Evolutionary conservation across 1,140 invertebrate species (phyloP), one percentile per base, ranked within the genome.

Genomic region (Ceratitis capitata): DNA sequence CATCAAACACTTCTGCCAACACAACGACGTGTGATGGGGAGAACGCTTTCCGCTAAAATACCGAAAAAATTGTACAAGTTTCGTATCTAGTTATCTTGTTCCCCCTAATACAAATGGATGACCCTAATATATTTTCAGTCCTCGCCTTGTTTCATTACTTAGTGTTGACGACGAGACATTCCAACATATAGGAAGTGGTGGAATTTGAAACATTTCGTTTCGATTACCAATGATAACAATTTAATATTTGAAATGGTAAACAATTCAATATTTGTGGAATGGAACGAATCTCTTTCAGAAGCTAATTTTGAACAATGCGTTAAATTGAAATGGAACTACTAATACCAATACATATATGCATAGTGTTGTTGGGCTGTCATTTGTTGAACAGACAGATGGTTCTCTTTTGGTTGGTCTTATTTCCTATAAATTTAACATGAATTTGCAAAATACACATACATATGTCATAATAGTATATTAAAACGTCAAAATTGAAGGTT

Each of bases 191-290:
- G 29, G 61, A 69, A 39, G n/a, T 69, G 35, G 7, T 0, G 26
- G 26, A n/a, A 69, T 35, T 35, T 69, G 61, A 39, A 69, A 69
- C 32, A 69, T 69, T 35, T 69, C 61, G 61, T 69, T 69, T 69
- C 61, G 16, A 35, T 69, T n/a, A 35, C 61, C 16, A 69, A 14
- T 69, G 61, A 69, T 69, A 69, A 69, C 32, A 69, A 39, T 69
- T n/a, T n/a, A n/a, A n/a, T n/a, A 29, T 69, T 69, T 35, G 61
- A 35, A 69, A 69, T 69, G 32, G 61, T 69, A 69, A 69, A 69
- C 61, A 69, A 69, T 39, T 32, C 2, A 39, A 16, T 39, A 19
- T 14, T 6, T 35, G 3, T 29, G 0, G 12, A 19, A 29, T 69
- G 61, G 61, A 69, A 69, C 32, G 6, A 0, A 35, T 39, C 32